Percentiles rank a stretch among this genome's conserved stretches.
These are phyloP conservation scores for Emydura subglobosa DNA, from an alignment of 2,113 vertebrate genomes.

Conservation along the genomic window DNA sequence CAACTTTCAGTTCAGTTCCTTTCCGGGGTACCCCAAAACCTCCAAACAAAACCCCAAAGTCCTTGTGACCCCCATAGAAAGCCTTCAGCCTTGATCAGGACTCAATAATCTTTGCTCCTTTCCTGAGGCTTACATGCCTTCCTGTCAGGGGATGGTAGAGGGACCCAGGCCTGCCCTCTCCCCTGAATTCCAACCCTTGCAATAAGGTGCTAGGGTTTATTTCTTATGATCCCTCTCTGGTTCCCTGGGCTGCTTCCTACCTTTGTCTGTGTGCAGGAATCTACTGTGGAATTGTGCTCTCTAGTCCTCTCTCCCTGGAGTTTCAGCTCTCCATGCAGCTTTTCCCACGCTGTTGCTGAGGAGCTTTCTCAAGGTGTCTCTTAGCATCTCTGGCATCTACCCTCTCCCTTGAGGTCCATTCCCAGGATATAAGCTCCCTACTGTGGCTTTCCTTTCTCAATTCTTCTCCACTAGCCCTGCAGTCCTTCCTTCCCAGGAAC, in stretches of 20 bases:
- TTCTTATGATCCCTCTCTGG: not conserved
- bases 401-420: not conserved
- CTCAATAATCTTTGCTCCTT: not conserved
- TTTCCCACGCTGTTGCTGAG: not conserved
- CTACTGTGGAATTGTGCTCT: not conserved
- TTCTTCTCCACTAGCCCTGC: not conserved
- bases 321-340: not conserved
- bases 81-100: not conserved
- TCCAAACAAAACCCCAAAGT: not conserved
- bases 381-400: not conserved
- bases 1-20: no score
- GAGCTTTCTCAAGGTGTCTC: not conserved
- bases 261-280: not conserved
- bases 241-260: not conserved
- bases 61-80: not conserved
- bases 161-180: not conserved
- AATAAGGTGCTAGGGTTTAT: not conserved
- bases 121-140: not conserved
- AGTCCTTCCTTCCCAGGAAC: not conserved
- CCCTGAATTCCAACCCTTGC: not conserved
- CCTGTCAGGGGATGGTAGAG: not conserved
- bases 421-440: not conserved
- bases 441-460: not conserved
- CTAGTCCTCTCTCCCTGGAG: not conserved
- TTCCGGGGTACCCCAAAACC: not conserved